Evolutionary conservation across 1,140 invertebrate genomes (phyloP).

Genomic region (Drosophila sucinea): DNA sequence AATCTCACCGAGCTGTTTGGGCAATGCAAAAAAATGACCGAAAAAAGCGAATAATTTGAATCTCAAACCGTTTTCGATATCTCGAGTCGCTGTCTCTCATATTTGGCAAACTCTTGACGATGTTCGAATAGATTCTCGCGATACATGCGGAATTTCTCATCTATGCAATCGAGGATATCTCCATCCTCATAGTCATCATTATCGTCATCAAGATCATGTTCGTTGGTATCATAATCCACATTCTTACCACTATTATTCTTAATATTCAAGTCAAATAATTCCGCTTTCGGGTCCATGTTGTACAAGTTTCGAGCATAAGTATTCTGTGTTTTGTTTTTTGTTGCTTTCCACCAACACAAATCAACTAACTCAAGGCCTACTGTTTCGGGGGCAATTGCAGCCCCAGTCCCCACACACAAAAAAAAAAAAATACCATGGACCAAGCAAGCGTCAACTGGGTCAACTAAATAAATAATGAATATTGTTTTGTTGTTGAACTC

Average conservation of each 20-base stretch:
- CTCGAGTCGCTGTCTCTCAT: neutral
- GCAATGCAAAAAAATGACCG: no score
- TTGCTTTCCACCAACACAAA: neutral
- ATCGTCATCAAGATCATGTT: neutral
- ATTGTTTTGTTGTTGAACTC: constrained; percentile 53
- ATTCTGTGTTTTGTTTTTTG: neutral
- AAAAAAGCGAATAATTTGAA: neutral
- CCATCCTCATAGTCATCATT: neutral
- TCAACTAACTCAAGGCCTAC: constrained; percentile 33
- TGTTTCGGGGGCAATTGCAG: neutral
- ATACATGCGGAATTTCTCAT: neutral
- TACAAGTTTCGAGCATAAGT: neutral
- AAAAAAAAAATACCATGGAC: constrained; percentile 26
- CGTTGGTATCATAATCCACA: neutral
- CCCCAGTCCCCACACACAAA: neutral
- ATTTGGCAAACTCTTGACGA: constrained; percentile 1
- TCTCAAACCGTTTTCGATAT: constrained; percentile 5
- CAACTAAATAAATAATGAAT: constrained; percentile 75
- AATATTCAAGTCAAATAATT: neutral
- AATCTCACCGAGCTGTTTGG: neutral
- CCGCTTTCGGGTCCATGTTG: neutral
- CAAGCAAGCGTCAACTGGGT: constrained; percentile 58
- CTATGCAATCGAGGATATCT: neutral
- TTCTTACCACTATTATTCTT: neutral
- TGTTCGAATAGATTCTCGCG: neutral